These are phyloP conservation scores for Dendrocincla fuliginosa DNA, from an alignment of 2,797 vertebrate species.

Conservation along the genomic window DNA sequence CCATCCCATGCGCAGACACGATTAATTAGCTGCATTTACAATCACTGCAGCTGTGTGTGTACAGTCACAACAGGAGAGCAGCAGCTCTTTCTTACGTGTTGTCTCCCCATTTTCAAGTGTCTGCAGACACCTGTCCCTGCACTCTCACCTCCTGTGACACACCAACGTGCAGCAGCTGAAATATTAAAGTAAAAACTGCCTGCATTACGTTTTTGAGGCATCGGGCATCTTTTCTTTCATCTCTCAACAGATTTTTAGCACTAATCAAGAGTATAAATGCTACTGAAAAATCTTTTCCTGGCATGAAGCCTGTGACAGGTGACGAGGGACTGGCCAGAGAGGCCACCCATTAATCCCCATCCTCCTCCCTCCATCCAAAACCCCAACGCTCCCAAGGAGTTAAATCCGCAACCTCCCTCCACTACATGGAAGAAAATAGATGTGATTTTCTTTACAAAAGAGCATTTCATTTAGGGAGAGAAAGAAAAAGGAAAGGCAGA, in stretches of 20 bases:
- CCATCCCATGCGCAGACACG: background rate
- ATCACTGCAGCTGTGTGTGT: slow-evolving; percentile 7
- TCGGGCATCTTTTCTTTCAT: background rate
- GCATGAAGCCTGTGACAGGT: background rate
- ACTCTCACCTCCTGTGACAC: slow-evolving; percentile 49
- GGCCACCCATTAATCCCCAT: slow-evolving; percentile 1
- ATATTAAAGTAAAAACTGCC: slow-evolving; percentile 14
- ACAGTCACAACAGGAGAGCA: background rate
- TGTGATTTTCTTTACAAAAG: slow-evolving; percentile 81
- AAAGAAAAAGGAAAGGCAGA: slow-evolving; percentile 70
- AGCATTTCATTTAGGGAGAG: slow-evolving; percentile 78
- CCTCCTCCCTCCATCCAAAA: background rate
- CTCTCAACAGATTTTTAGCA: background rate
- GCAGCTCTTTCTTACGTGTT: background rate
- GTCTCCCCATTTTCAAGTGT: background rate
- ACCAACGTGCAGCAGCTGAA: slow-evolving; percentile 34
- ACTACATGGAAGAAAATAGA: slow-evolving; percentile 73
- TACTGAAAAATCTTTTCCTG: background rate
- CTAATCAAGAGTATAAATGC: background rate
- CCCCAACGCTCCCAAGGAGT: slow-evolving; percentile 25
- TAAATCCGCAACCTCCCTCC: slow-evolving; percentile 52
- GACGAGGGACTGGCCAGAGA: background rate
- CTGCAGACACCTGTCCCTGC: slow-evolving; percentile 48
- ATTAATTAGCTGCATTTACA: slow-evolving; percentile 41
- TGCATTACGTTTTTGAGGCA: background rate